Evolutionary conservation across 2,797 vertebrate species (phyloP), one percentile per base, ranked within the genome.

Genomic region (Paramormyrops hopkinsi): DNA sequence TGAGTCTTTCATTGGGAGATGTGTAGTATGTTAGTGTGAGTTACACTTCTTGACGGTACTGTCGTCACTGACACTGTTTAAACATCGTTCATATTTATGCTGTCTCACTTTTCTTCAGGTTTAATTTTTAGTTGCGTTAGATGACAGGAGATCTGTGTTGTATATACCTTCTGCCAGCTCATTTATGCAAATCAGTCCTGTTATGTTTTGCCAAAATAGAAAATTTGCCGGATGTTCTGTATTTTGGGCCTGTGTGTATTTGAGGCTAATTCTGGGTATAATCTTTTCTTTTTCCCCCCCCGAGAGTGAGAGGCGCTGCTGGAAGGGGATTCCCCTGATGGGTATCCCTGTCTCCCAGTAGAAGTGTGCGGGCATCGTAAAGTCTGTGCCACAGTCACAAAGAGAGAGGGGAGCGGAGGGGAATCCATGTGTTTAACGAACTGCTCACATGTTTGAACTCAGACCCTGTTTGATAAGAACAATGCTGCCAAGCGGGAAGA

Each of bases 381-480:
- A 46, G 2, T 46, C 76, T 46, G 76, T n/a, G 76, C 76, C 41
- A 8, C 73, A 73, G 69, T 73, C 69, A 19, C 29, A 73, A n/a
- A 62, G 69, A 17, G 65, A 6, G 69, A 6, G 69, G 33, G 7
- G 69, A 73, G 69, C 12, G 0, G 12, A 37, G 33, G 14, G 17
- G n/a, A 11, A 22, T 22, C 41, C 41, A 22, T 11, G 37, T 85
- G 22, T 51, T 85, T 51, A 51, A 85, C 19, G 50, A 85, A 48
- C 44, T 17, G 44, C 22, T 85, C 50, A 51, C 44, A 2, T 85
- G 82, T 50, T 5, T 85, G 46, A 88, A 89, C 92, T 90, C 93
- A 97, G 97, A 97, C 97, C 88, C 95, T 98, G 94, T 98, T 97
- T 96, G 96, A 97, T 94, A 95, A 96, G 95, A 97, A 96, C 92